These are phyloP conservation scores for Larimichthys polyactis DNA, from an alignment of 2,113 vertebrate genomes.

Conservation along the genomic window DNA sequence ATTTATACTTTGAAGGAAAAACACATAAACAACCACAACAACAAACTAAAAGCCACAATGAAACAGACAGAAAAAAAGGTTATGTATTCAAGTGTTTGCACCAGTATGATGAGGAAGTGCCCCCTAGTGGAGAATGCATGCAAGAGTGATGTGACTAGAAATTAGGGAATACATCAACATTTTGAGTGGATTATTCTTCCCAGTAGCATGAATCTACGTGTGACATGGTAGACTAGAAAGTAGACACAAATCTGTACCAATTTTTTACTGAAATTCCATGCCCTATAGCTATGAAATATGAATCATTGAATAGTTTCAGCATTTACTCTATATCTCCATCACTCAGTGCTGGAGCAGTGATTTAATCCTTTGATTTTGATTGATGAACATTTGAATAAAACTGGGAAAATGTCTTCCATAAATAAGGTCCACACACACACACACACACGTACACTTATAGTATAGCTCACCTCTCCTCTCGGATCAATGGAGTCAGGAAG, in stretches of 20 bases:
- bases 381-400: not conserved
- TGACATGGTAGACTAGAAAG: not conserved
- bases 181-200: conserved; percentile 3
- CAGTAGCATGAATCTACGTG: not conserved
- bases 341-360: not conserved
- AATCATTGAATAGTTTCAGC: not conserved
- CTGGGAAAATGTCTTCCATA: too few relatives aligned
- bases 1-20: not conserved
- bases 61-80: not conserved
- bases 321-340: not conserved
- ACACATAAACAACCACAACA: not conserved
- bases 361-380: not conserved
- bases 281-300: not conserved
- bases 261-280: not conserved
- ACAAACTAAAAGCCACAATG: not conserved
- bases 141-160: not conserved
- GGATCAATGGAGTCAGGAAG: conserved; percentile 89
- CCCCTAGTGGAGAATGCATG: conserved; percentile 59
- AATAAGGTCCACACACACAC: not conserved
- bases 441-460: not conserved
- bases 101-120: conserved; percentile 17
- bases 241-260: not conserved
- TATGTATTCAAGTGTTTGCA: not conserved
- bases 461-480: conserved; percentile 84
- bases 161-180: conserved; percentile 1